These are phyloP conservation scores for Thamnophis sirtalis DNA, from an alignment of 2,113 vertebrate species.

Conservation along the genomic window DNA sequence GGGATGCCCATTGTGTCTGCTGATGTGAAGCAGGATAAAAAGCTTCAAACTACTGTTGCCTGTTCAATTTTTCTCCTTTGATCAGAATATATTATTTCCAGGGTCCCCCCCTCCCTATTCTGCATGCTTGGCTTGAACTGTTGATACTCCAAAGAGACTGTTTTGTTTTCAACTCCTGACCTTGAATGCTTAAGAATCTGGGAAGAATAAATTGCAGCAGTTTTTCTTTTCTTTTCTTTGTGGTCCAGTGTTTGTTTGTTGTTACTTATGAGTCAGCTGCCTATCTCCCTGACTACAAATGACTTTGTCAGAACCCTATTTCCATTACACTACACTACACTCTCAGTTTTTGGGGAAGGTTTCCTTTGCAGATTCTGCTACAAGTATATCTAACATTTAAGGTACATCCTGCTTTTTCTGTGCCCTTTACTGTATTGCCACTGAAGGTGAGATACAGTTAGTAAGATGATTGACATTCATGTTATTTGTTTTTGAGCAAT, in stretches of 20 bases:
- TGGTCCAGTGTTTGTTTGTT: not conserved
- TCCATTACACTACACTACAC: not conserved
- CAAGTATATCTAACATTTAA: not conserved
- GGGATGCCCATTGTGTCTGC: not conserved
- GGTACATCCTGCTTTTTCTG: not conserved
- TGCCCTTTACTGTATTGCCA: not conserved
- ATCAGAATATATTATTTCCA: not conserved
- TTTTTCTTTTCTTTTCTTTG: not conserved
- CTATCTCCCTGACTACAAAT: not conserved
- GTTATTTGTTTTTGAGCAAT: not conserved
- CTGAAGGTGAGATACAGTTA: not conserved
- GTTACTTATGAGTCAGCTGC: not conserved
- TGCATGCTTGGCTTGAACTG: not conserved
- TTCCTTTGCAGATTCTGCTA: not conserved
- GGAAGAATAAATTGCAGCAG: not conserved
- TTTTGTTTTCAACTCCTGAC: not conserved
- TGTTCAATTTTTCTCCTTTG: not conserved
- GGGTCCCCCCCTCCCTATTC: not conserved
- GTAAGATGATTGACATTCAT: not conserved
- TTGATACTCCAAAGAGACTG: not conserved
- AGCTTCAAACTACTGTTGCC: not conserved
- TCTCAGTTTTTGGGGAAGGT: not conserved
- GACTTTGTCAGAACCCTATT: not conserved
- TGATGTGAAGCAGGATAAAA: not conserved
- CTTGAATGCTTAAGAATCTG: not conserved